Conservation (phyloP, 2,888 invertebrate genomes). For the Drosophila mayaguana region DNA sequence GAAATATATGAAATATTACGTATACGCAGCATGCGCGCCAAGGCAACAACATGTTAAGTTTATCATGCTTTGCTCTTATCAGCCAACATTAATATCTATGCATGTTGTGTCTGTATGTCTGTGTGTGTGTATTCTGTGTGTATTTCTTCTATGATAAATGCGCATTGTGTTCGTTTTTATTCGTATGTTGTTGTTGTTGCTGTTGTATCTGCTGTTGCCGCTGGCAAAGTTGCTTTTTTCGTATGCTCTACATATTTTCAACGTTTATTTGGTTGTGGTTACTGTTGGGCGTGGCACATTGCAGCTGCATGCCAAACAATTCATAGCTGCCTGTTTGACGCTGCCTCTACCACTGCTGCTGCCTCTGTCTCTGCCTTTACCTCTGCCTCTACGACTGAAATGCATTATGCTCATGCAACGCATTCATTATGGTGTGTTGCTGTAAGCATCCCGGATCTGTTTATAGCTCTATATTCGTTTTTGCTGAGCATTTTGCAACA, state of each 20-base stretch:
- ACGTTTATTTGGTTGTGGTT: constrained; percentile 34
- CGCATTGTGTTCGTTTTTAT: constrained; percentile 32
- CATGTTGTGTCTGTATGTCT: constrained; percentile 7
- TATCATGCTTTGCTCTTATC: constrained; percentile 48
- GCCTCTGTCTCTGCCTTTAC: neutral
- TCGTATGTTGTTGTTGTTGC: constrained; percentile 8
- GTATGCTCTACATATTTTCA: constrained; percentile 37
- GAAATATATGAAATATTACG: constrained; percentile 43
- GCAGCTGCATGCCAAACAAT: constrained; percentile 30
- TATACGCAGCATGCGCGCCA: constrained; percentile 42
- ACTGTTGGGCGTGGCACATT: constrained; percentile 24
- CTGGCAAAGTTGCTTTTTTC: constrained; percentile 29
- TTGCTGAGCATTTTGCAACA: constrained; percentile 12
- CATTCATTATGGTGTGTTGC: constrained; percentile 45
- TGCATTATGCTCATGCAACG: constrained; percentile 41
- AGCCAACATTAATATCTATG: constrained; percentile 44
- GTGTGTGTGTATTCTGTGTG: constrained; percentile 10
- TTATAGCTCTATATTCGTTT: neutral
- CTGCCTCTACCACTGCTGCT: constrained; percentile 4
- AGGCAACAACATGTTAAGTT: constrained; percentile 36
- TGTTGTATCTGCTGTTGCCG: constrained; percentile 3
- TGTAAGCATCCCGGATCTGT: constrained; percentile 6
- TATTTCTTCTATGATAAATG: constrained; percentile 46
- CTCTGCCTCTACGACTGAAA: constrained; percentile 8
- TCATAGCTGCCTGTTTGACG: constrained; percentile 23